Conservation (phyloP, 37 sponge, comb jelly and placozoan species). For the Halichondria panicea region DNA sequence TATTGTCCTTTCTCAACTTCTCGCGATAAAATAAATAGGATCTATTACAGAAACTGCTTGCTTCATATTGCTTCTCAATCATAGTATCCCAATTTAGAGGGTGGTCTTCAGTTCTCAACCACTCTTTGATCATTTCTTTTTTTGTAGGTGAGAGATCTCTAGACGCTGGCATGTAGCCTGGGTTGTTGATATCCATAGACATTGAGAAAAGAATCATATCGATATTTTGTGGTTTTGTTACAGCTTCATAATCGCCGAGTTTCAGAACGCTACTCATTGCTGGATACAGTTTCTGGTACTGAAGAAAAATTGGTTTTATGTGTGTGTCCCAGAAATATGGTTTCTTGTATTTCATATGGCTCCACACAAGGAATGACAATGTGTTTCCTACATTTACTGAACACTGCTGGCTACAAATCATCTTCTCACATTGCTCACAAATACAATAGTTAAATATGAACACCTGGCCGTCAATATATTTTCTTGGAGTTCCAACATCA, state of each 20-base stretch:
- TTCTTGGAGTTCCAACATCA: not conserved
- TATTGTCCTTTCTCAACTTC: too few relatives aligned
- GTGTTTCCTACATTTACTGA: not conserved
- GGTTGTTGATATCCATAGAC: constrained; percentile 26
- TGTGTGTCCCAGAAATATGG: constrained; percentile 34
- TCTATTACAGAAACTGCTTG: not conserved
- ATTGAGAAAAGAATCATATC: constrained; percentile 21
- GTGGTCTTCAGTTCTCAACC: constrained; percentile 19
- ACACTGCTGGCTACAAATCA: not conserved
- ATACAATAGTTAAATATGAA: constrained; percentile 33
- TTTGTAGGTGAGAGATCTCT: constrained; percentile 50
- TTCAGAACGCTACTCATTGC: constrained; percentile 56
- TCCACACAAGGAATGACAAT: not conserved
- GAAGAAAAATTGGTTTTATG: constrained; percentile 49
- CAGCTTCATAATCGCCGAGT: constrained; percentile 37
- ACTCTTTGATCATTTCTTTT: constrained; percentile 34
- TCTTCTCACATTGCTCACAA: not conserved
- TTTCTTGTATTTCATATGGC: not conserved
- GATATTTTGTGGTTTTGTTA: constrained; percentile 10
- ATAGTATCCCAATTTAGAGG: not conserved
- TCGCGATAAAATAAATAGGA: too few relatives aligned
- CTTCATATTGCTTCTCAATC: not conserved
- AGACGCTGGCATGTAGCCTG: constrained; percentile 73
- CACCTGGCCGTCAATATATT: constrained; percentile 58
- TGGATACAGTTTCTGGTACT: constrained; percentile 30